phyloP scores from a whole-genome alignment of 2,113 vertebrate genomes.

The Gobio gobio region DNA sequence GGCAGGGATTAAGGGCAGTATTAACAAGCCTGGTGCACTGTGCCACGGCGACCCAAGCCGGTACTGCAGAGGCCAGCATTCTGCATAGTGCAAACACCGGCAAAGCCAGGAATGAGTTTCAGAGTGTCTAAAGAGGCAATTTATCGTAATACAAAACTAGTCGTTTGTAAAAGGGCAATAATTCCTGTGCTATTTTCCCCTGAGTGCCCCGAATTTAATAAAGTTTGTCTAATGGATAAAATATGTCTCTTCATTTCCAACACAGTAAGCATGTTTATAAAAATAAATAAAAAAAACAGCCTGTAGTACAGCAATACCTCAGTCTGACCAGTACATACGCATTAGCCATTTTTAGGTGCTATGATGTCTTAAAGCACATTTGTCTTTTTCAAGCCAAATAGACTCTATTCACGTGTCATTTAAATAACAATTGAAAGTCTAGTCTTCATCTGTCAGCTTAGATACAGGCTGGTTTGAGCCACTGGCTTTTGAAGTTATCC shows the following conservation, averaged over 20 bases:
- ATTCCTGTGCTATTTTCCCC: slow-evolving; percentile 8
- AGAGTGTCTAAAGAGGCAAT: slow-evolving; percentile 9
- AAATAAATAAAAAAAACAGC: not conserved
- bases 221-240: slow-evolving; percentile 37
- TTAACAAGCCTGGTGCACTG: slow-evolving; percentile 48
- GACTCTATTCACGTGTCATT: slow-evolving; percentile 57
- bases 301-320: slow-evolving; percentile 16
- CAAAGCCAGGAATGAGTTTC: not conserved
- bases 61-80: not conserved
- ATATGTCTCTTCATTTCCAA: not conserved
- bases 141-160: slow-evolving; percentile 6
- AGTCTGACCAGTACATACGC: not conserved
- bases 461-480: slow-evolving; percentile 54
- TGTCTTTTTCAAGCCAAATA: slow-evolving; percentile 54
- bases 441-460: slow-evolving; percentile 56
- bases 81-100: slow-evolving; percentile 11
- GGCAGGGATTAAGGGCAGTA: slow-evolving; percentile 52
- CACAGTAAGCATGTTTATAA: not conserved
- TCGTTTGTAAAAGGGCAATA: slow-evolving; percentile 19
- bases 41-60: slow-evolving; percentile 44
- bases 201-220: slow-evolving; percentile 2
- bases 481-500: slow-evolving; percentile 56
- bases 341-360: slow-evolving; percentile 13
- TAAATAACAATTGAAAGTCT: slow-evolving; percentile 56
- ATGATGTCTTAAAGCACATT: slow-evolving; percentile 6